A percentile compares a stretch with the other conserved stretches of the same genome.
Evolutionary conservation across 2,113 vertebrate genomes (phyloP).

Genomic region (Acrocephalus arundinaceus): DNA sequence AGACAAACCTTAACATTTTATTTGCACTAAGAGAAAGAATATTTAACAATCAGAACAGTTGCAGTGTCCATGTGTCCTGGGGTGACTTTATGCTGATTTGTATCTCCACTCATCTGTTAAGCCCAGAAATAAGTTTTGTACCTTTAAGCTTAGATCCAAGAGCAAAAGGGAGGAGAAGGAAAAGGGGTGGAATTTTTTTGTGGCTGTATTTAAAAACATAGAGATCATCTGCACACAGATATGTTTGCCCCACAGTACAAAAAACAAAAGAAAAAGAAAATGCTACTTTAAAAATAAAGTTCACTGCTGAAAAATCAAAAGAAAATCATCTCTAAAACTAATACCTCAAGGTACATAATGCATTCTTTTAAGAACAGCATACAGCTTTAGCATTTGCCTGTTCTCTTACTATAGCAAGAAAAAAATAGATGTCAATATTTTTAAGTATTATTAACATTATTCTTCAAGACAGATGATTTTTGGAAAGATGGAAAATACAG

Average conservation of each 20-base stretch:
- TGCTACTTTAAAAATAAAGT: not conserved
- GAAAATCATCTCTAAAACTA: not conserved
- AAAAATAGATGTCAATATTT: not conserved
- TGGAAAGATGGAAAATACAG: not conserved
- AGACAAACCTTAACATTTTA: not conserved
- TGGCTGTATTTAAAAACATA: not conserved
- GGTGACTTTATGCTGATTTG: not conserved
- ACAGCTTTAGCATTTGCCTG: not conserved
- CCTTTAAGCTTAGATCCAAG: not conserved
- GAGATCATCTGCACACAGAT: not conserved
- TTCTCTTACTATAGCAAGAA: not conserved
- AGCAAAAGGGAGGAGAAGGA: fast-evolving
- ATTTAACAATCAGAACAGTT: not conserved
- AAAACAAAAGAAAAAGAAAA: not conserved
- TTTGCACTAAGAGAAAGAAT: not conserved
- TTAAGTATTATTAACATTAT: not conserved
- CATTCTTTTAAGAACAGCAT: not conserved
- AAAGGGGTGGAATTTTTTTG: not conserved
- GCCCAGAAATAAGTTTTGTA: not conserved
- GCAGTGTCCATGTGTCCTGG: not conserved
- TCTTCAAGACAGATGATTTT: not conserved
- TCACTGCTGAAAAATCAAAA: not conserved
- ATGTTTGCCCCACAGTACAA: not conserved
- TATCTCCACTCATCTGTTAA: not conserved
- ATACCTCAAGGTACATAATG: fast-evolving